Evolutionary conservation across 2,888 invertebrate species (phyloP).

Genomic region (Hirtodrosophila duncani): DNA sequence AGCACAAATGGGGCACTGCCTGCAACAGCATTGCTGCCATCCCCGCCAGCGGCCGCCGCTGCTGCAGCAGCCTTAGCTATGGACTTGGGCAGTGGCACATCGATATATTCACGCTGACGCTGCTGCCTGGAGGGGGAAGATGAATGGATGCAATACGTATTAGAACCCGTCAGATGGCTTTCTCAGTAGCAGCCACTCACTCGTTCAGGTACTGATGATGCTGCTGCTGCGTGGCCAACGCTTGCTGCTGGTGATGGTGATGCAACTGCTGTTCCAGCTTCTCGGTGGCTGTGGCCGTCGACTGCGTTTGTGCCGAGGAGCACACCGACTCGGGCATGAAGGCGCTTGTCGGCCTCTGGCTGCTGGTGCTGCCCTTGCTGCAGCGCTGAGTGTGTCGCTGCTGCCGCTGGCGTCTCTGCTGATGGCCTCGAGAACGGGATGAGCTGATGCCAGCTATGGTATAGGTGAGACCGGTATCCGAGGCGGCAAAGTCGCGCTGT

Average conservation of each 20-base stretch:
- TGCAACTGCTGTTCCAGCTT: slow-evolving; percentile 68
- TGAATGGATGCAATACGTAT: neutral
- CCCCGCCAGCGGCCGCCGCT: slow-evolving; percentile 33
- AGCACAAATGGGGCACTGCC: slow-evolving; percentile 70
- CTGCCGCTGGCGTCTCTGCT: slow-evolving; percentile 60
- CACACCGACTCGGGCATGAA: slow-evolving; percentile 72
- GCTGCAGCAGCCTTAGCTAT: slow-evolving; percentile 70
- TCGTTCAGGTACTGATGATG: slow-evolving; percentile 64
- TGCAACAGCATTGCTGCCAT: slow-evolving; percentile 9
- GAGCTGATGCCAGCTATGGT: slow-evolving; percentile 75
- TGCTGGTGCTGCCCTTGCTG: slow-evolving; percentile 50
- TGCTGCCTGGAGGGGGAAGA: slow-evolving; percentile 60
- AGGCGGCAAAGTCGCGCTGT: slow-evolving; percentile 75
- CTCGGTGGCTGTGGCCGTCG: slow-evolving; percentile 71
- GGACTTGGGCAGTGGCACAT: slow-evolving; percentile 78
- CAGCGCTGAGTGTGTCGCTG: slow-evolving; percentile 60
- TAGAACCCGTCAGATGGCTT: slow-evolving; percentile 19
- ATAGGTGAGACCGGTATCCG: slow-evolving; percentile 77
- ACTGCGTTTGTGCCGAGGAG: slow-evolving; percentile 75
- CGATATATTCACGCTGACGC: slow-evolving; percentile 77
- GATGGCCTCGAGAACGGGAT: slow-evolving; percentile 40
- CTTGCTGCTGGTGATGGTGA: slow-evolving; percentile 65
- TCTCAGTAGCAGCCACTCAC: slow-evolving; percentile 41
- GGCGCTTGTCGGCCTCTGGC: slow-evolving; percentile 53
- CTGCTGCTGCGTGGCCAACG: slow-evolving; percentile 58